Percentiles rank a stretch among this genome's conserved stretches.
Evolutionary conservation across 23 tunicate genomes (phyloP).

Genomic region (Oikopleura dioica): DNA sequence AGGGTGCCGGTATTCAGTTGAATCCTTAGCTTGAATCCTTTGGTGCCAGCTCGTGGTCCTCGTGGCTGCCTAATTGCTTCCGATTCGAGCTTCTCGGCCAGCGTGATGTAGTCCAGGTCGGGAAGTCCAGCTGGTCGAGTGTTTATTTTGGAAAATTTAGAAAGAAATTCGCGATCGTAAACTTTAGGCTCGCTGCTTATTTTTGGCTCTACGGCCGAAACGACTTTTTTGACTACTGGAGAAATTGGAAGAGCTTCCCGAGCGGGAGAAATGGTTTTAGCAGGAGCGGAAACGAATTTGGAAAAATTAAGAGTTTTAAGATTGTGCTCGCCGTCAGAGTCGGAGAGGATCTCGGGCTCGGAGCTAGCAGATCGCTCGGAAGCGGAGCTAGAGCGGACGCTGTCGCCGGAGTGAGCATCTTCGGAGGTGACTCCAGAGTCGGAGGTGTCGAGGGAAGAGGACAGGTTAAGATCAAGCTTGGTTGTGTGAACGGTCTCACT

Average conservation of each 20-base stretch:
- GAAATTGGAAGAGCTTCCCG: no score
- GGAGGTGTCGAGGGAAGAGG: not conserved
- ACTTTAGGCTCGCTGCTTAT: no score
- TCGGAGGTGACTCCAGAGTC: conserved; percentile 7
- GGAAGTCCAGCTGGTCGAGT: not conserved
- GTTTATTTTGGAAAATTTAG: not conserved
- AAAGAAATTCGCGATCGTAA: not conserved
- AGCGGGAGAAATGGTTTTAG: no score
- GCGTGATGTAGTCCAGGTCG: not conserved
- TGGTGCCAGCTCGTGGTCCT: not conserved
- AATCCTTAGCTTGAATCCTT: not conserved
- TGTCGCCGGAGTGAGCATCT: not conserved
- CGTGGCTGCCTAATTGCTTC: not conserved
- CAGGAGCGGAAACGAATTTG: no score
- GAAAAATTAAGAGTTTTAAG: no score
- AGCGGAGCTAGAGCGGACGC: not conserved
- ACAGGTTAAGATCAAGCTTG: not conserved
- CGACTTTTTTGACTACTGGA: no score
- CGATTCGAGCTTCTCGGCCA: not conserved
- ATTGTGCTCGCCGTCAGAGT: not conserved
- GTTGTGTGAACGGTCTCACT: not conserved
- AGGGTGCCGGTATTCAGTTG: no score
- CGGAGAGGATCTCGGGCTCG: not conserved
- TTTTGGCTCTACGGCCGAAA: no score
- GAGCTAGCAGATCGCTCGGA: not conserved